These are phyloP conservation scores for Lasioglossum lativentre DNA, from an alignment of 2,888 invertebrate genomes.

Conservation along the genomic window DNA sequence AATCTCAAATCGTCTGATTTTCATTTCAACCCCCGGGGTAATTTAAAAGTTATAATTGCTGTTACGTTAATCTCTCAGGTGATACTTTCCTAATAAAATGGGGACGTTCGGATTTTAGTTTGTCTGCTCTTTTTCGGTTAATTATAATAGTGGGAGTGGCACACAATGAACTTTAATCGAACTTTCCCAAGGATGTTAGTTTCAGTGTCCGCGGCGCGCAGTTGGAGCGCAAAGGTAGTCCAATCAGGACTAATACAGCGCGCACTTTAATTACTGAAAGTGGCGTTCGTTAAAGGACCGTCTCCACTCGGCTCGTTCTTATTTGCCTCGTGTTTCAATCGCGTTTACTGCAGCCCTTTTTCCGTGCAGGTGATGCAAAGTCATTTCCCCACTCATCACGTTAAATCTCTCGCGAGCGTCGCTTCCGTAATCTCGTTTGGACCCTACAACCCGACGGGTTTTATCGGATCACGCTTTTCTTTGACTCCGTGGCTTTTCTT, in stretches of 20 bases:
- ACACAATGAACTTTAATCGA: not conserved
- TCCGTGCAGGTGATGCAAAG: not conserved
- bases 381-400: not conserved
- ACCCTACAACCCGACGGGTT: not conserved
- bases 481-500: not conserved
- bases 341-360: not conserved
- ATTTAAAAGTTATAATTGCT: not conserved
- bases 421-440: not conserved
- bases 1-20: not conserved
- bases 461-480: not conserved
- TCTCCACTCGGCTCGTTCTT: not conserved
- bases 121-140: not conserved
- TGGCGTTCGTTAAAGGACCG: constrained; percentile 38
- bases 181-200: not conserved
- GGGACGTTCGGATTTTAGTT: not conserved
- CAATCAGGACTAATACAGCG: constrained; percentile 19
- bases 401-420: not conserved
- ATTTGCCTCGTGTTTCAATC: constrained; percentile 23
- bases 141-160: not conserved
- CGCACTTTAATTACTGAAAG: constrained; percentile 42
- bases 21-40: not conserved
- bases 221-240: not conserved
- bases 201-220: not conserved
- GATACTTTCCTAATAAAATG: not conserved
- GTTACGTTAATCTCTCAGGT: not conserved